Evolutionary conservation across 1,140 invertebrate species (phyloP).

Genomic region (Drusus annulatus): DNA sequence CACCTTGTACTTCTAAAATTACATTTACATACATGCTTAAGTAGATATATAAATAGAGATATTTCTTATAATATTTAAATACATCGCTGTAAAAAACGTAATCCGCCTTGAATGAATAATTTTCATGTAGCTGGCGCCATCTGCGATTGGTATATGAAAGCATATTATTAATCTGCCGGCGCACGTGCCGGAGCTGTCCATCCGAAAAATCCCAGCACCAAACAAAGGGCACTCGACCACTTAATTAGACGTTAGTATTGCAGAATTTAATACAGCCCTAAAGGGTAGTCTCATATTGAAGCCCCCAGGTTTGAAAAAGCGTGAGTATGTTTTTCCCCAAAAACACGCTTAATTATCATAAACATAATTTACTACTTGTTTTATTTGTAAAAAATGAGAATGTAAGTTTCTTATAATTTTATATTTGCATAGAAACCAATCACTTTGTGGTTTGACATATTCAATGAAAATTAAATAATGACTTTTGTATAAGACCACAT

Average conservation of each 20-base stretch:
- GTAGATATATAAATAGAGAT: not conserved
- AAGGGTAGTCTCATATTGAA: not conserved
- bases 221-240: slow-evolving; percentile 53
- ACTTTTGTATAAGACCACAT: no score
- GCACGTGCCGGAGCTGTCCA: slow-evolving; percentile 50
- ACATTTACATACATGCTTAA: no score
- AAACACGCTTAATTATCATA: no score
- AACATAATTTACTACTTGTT: no score
- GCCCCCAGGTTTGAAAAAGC: no score
- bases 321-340: no score
- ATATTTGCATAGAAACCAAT: no score
- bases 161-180: slow-evolving; percentile 22
- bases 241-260: slow-evolving; percentile 58
- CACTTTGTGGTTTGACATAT: no score
- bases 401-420: no score
- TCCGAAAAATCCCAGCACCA: slow-evolving; percentile 45
- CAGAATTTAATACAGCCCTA: slow-evolving; percentile 48
- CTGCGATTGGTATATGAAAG: not conserved
- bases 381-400: no score
- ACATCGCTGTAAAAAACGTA: not conserved
- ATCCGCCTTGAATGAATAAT: not conserved
- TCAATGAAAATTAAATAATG: no score
- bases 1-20: no score
- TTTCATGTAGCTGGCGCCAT: slow-evolving; percentile 13
- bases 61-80: not conserved